phyloP scores from a whole-genome alignment of 2,113 vertebrate genomes.

The Thermophis baileyi region DNA sequence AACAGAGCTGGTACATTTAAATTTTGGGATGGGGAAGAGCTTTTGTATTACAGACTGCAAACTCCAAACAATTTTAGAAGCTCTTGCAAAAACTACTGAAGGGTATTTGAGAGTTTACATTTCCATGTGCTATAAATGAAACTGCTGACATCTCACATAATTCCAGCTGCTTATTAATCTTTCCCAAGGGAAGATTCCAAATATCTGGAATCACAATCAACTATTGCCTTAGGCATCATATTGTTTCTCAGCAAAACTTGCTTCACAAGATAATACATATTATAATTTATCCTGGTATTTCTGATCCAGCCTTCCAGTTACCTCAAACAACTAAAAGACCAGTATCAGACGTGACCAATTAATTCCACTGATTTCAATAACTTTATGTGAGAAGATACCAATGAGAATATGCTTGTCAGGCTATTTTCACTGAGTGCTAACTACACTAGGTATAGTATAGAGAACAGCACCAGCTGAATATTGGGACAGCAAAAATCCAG shows the following conservation, averaged over 20 bases:
- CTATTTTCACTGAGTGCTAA: neutral
- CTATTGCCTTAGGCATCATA: neutral
- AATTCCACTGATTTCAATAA: neutral
- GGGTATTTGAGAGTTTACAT: neutral
- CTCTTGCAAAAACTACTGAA: neutral
- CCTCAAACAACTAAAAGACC: neutral
- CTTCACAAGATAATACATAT: neutral
- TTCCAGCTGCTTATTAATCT: neutral
- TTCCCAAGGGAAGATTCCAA: neutral
- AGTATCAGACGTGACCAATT: neutral
- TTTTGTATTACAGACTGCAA: neutral
- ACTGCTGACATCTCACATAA: neutral
- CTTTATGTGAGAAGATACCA: neutral
- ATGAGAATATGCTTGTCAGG: neutral
- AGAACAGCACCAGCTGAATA: neutral
- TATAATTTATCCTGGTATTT: neutral
- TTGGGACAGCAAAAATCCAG: neutral
- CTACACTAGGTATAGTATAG: neutral
- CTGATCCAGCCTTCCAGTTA: neutral
- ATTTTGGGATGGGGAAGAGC: neutral
- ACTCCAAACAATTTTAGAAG: neutral
- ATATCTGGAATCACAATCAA: neutral
- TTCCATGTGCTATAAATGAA: neutral
- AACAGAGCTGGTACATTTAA: neutral
- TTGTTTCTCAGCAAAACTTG: neutral